Base-by-base conservation (phyloP, 2,797 vertebrate genomes). In the Heterohyrax brucei region DNA sequence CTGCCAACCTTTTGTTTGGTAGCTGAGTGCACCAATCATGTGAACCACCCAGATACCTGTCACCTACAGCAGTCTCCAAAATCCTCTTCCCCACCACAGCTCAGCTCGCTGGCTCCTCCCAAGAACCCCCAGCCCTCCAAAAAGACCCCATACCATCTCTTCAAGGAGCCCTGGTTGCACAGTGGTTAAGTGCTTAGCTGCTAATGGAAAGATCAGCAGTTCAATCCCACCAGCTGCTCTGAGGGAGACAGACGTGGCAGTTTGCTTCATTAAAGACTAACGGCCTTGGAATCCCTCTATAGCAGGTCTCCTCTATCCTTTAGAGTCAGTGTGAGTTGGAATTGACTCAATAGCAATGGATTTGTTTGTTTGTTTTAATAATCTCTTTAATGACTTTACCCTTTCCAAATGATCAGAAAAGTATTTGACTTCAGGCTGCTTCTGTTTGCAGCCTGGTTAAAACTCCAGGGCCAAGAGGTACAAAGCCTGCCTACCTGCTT, bases 401-500 rank as follows among this genome's bases (percentile, higher is more conserved):
- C 70, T 72, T 66, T 46, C 21, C 72, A 7, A 59, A 64, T 0
- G 10, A 80, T 44, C 75, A 72, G 21, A 61, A 91, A 59, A 77
- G 14, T 2, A 83, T 94, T 87, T 59, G 46, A 86, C 46, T 84
- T 92, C 13, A 26, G 56, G 66, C 14, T 1, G 21, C 48, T 77
- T 73, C 39, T 19, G 9, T 92, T 61, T 26, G 77, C 24, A 82
- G n/a, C n/a, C 73, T 22, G 64, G 73, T 30, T 81, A 62, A 84
- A 72, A 70, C 80, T 88, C 94, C 59, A 0, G 21, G 94, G 62
- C 76, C 21, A 10, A 64, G 80, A 90, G 75, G 94, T 89, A 89
- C 73, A 76, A 85, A 87, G 77, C 83, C 94, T 9, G 3, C 93
- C 93, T 78, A 72, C 89, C 76, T 82, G 89, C 84, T 96, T 89